Percentiles rank a stretch among this genome's conserved stretches.
These are phyloP conservation scores for Polypedilum vanderplanki DNA, from an alignment of 1,140 invertebrate genomes.

Conservation along the genomic window DNA sequence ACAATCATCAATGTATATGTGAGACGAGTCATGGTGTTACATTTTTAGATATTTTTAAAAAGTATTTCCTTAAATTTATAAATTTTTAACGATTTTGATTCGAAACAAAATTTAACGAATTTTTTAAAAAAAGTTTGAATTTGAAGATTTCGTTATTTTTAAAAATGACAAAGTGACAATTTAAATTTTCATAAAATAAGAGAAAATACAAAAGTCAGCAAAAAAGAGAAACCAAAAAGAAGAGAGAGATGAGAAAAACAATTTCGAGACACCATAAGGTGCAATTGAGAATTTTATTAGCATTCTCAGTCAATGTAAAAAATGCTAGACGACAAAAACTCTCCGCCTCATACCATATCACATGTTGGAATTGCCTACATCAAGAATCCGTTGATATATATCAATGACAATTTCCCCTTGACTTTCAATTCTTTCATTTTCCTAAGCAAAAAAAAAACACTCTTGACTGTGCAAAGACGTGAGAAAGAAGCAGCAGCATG, in stretches of 20 bases:
- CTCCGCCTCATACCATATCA: background rate
- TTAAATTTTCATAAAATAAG: background rate
- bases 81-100: background rate
- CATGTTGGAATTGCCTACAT: background rate
- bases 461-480: background rate
- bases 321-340: conserved; percentile 8
- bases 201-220: background rate
- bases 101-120: background rate
- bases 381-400: background rate
- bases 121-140: background rate
- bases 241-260: background rate
- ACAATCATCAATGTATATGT: background rate
- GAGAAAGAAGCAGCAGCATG: background rate
- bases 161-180: background rate
- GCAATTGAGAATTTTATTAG: conserved; percentile 18
- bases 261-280: conserved; percentile 1
- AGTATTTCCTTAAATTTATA: background rate
- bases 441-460: background rate
- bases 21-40: no score
- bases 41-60: no score
- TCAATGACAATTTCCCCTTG: conserved; percentile 8
- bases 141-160: background rate
- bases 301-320: conserved; percentile 12
- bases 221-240: background rate
- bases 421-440: background rate